Evolutionary conservation across 2,797 vertebrate genomes (phyloP).

Genomic region (Steatocranus sp.): DNA sequence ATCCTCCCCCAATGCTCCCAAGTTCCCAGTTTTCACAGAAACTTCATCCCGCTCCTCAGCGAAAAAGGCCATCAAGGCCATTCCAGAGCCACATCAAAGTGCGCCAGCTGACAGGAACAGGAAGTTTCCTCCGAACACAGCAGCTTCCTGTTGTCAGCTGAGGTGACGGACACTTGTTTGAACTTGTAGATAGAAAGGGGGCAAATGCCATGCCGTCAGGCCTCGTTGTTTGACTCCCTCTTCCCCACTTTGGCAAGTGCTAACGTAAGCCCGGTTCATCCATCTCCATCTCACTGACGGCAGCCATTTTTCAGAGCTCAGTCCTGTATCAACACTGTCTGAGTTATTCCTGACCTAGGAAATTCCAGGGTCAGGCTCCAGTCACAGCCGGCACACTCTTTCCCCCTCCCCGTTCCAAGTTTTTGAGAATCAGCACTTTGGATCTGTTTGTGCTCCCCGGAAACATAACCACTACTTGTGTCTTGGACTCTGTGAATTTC

Average conservation of each 20-base stretch:
- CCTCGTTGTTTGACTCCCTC: conserved; percentile 51
- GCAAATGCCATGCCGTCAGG: conserved; percentile 64
- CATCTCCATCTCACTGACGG: conserved; percentile 68
- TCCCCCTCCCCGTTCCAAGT: not conserved
- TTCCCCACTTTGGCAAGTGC: conserved; percentile 49
- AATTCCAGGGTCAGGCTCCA: conserved; percentile 48
- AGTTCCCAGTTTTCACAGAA: conserved; percentile 59
- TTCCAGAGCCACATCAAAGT: conserved; percentile 73
- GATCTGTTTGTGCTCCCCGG: not conserved
- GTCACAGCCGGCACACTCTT: conserved; percentile 26
- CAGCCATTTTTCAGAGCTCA: conserved; percentile 59
- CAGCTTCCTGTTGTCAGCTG: conserved; percentile 79
- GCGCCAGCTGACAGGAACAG: conserved; percentile 76
- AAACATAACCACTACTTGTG: not conserved
- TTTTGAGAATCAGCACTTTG: conserved; percentile 45
- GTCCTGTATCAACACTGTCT: conserved; percentile 66
- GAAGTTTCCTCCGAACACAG: conserved; percentile 74
- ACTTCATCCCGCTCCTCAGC: conserved; percentile 34
- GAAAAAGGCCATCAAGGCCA: conserved; percentile 69
- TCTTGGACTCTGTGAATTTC: not conserved
- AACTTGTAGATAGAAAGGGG: conserved; percentile 60
- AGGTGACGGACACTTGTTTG: conserved; percentile 79
- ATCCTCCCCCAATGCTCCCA: not conserved
- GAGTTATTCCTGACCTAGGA: conserved; percentile 61
- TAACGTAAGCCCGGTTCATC: conserved; percentile 65